These are phyloP conservation scores for Drosophila kikkawai DNA, from an alignment of 1,140 invertebrate genomes.

Conservation along the genomic window DNA sequence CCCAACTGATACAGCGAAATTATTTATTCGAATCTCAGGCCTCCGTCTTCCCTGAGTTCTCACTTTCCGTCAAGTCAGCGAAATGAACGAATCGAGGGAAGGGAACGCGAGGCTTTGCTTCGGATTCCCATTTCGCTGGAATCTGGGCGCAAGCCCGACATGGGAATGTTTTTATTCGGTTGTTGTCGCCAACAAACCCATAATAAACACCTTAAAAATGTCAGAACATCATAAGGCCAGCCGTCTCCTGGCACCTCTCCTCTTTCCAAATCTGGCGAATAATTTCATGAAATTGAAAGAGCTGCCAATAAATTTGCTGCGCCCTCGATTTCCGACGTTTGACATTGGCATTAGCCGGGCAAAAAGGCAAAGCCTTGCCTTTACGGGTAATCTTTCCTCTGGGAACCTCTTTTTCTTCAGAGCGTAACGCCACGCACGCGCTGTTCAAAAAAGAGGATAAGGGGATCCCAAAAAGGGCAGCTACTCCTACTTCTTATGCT, in stretches of 20 bases:
- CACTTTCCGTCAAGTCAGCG: slow-evolving; percentile 5
- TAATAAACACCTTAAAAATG: slow-evolving; percentile 59
- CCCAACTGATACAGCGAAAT: background rate
- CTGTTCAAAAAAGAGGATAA: slow-evolving; percentile 9
- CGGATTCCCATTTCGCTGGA: slow-evolving; percentile 35
- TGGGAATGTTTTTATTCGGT: slow-evolving; percentile 12
- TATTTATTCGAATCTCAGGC: slow-evolving; percentile 6
- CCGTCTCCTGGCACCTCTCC: slow-evolving; percentile 4
- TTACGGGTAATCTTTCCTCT: background rate
- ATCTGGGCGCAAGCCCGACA: background rate
- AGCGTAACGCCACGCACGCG: slow-evolving; percentile 71
- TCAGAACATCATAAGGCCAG: slow-evolving; percentile 8
- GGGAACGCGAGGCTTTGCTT: slow-evolving; percentile 1
- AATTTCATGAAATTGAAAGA: slow-evolving; percentile 15
- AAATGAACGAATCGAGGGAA: background rate
- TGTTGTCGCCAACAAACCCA: slow-evolving; percentile 55
- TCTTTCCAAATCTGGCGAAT: background rate
- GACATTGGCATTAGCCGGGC: slow-evolving; percentile 1
- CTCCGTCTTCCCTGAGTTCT: background rate
- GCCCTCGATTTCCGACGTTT: slow-evolving; percentile 20
- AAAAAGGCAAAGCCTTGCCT: too few relatives aligned
- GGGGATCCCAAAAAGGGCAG: slow-evolving; percentile 67
- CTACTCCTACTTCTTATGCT: slow-evolving; percentile 24
- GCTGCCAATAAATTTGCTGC: slow-evolving; percentile 24
- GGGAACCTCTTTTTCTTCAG: background rate